Base-by-base conservation (phyloP, 2,113 vertebrate species). In the Corapipo altera region DNA sequence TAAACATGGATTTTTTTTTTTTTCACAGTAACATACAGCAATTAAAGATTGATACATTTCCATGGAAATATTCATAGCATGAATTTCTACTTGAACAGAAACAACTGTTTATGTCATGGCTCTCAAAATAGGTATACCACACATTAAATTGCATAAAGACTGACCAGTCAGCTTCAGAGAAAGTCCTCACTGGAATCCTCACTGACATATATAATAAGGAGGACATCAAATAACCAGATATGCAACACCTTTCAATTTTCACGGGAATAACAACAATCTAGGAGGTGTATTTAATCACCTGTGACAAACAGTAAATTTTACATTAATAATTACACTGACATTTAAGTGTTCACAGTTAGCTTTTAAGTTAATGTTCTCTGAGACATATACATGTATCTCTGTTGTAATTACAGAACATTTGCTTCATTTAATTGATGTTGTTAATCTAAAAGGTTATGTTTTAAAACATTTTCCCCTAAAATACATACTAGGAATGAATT, bases 371-470 rank as follows among this genome's bases (percentile, higher is more conserved):
- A 79, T 96, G 37, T 83, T 93, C 52, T 70, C 85, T 93, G 81
- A 95, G 88, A 91, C 5, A 4, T 85, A 66, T 41, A 21, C 41
- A 28, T 80, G 55, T 76, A 76, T 90, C 27, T 85, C 74, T 83
- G 35, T 30, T 90, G 72, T 85, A 96, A 97, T 97, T 96, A 94
- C 73, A 94, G 88, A 67, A 90, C 85, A 90, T 90, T 93, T 90
- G 21, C 49, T 51, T 86, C 64, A 77, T 94, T 92, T 86, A 96
- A 94, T 92, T 96, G 90, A 90, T 88, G 71, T 67, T 96, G 95
- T 93, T 92, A 74, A 70, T 95, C 49, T 43, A 66, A 96, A 93
- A 96, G 51, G 79, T 93, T 96, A 85, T 93, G 82, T 95, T 97
- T 93, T 66, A 83, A 90, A 96, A 94, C 87, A 95, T 14, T 77